These are phyloP conservation scores for Leucophora obtusa DNA, from an alignment of 2,888 invertebrate species.

Conservation along the genomic window DNA sequence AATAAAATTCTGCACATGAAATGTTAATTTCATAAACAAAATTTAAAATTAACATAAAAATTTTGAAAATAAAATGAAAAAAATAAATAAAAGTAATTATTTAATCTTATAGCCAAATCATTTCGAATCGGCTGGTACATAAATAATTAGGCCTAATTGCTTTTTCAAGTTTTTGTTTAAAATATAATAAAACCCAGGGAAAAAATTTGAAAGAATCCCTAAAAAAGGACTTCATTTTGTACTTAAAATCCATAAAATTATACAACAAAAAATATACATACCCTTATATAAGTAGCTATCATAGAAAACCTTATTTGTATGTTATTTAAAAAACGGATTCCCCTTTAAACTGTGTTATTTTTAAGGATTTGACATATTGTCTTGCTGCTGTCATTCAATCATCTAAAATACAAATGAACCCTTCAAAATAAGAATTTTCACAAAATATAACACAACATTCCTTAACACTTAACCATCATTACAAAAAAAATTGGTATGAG, in stretches of 20 bases:
- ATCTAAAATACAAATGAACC: conserved; percentile 51
- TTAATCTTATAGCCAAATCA: background rate
- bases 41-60: background rate
- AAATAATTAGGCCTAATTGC: conserved; percentile 50
- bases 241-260: background rate
- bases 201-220: background rate
- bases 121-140: background rate
- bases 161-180: conserved; percentile 24
- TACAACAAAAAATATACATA: background rate
- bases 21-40: background rate
- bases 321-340: background rate
- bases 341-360: background rate
- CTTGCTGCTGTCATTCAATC: conserved; percentile 47
- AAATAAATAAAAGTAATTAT: background rate
- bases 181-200: background rate
- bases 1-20: background rate
- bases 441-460: conserved; percentile 31
- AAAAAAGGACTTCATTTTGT: background rate
- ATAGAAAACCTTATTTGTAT: background rate
- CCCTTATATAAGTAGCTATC: background rate
- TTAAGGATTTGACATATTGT: conserved; percentile 43
- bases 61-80: background rate
- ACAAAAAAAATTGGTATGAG: background rate
- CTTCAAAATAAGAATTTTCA: conserved; percentile 21
- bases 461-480: conserved; percentile 40